phyloP scores from a whole-genome alignment of 2,888 invertebrate species.

The Zelleria hepariella region DNA sequence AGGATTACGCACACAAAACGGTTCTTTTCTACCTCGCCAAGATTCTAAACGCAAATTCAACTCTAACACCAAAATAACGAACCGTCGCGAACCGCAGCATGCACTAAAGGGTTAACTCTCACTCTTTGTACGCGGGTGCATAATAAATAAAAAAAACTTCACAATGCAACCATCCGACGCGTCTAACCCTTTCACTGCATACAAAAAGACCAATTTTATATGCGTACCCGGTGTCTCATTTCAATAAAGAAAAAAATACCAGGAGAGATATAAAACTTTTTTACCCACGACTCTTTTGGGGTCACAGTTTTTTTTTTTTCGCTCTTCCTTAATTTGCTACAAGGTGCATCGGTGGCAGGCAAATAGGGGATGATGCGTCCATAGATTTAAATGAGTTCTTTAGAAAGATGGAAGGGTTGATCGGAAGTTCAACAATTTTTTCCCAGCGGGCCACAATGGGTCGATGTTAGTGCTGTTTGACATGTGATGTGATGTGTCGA shows the following conservation, averaged over 20 bases:
- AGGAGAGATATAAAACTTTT: constrained; percentile 55
- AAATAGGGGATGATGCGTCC: constrained; percentile 46
- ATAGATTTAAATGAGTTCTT: constrained; percentile 63
- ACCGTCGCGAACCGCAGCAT: constrained; percentile 49
- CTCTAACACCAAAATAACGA: constrained; percentile 62
- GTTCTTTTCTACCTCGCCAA: not conserved
- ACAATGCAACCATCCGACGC: constrained; percentile 40
- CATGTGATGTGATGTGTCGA: constrained; percentile 53
- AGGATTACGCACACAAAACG: too few relatives aligned
- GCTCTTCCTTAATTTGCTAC: constrained; percentile 65
- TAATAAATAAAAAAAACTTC: constrained; percentile 32
- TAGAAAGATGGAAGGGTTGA: constrained; percentile 54
- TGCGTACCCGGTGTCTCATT: constrained; percentile 69
- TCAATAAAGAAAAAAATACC: constrained; percentile 62
- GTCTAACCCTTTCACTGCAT: constrained; percentile 49
- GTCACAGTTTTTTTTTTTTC: constrained; percentile 55
- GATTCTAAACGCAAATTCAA: constrained; percentile 41
- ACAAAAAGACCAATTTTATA: constrained; percentile 68
- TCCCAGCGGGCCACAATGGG: constrained; percentile 54
- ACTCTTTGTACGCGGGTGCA: constrained; percentile 25
- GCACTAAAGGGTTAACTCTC: constrained; percentile 40
- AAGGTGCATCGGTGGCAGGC: constrained; percentile 59
- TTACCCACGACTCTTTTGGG: constrained; percentile 67
- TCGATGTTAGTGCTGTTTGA: constrained; percentile 50
- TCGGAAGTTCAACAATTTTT: constrained; percentile 35